Evolutionary conservation across 2,888 invertebrate genomes (phyloP).

Genomic region (Microplitis manilae): DNA sequence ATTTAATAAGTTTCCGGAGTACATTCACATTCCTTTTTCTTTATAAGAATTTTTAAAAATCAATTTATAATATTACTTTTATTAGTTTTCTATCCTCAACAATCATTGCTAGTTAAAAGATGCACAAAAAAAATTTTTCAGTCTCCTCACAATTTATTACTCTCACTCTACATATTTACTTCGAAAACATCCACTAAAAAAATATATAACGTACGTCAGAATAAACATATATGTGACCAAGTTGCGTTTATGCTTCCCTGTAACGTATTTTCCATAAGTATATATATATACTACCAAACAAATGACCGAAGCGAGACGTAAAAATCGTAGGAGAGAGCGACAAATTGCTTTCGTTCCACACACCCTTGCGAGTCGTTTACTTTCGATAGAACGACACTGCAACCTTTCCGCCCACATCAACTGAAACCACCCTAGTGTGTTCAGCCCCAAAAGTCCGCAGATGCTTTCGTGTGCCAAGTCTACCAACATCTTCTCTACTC

Average conservation of each 20-base stretch:
- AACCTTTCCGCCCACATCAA: constrained; percentile 41
- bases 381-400: constrained; percentile 40
- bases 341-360: constrained; percentile 41
- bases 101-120: background rate
- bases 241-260: background rate
- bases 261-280: constrained; percentile 34
- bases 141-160: background rate
- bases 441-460: background rate
- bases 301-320: constrained; percentile 22
- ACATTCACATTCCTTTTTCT: background rate
- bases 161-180: background rate
- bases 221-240: background rate
- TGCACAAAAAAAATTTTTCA: background rate
- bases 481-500: background rate
- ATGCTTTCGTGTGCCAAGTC: background rate
- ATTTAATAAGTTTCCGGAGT: background rate
- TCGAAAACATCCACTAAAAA: background rate
- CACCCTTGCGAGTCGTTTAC: constrained; percentile 44
- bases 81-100: too few species aligned
- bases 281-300: constrained; percentile 14
- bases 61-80: too few species aligned
- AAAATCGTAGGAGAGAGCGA: constrained; percentile 28
- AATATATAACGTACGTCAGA: background rate
- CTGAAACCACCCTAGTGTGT: constrained; percentile 11
- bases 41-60: background rate